Conservation (phyloP, 37 sponge, comb jelly and placozoan species). For the Bolinopsis microptera region DNA sequence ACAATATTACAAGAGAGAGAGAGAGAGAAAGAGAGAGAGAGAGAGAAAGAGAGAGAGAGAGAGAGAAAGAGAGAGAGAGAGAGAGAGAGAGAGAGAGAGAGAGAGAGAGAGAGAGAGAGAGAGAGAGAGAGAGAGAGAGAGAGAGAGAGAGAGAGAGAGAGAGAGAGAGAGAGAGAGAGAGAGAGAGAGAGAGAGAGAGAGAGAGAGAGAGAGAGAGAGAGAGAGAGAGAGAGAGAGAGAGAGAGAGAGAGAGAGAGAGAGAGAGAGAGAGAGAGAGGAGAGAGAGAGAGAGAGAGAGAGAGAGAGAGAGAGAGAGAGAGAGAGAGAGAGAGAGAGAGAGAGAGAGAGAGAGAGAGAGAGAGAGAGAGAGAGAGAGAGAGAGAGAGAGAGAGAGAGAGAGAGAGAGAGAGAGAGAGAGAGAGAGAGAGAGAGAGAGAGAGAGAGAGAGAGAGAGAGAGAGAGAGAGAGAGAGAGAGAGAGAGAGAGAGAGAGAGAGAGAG, state of each 20-base stretch:
- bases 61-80: too few relatives aligned
- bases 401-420: background rate
- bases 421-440: background rate
- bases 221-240: background rate
- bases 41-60: too few relatives aligned
- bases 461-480: too few relatives aligned
- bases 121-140: background rate
- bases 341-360: background rate
- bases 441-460: background rate
- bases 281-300: conserved; percentile 13
- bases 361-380: background rate
- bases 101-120: too few relatives aligned
- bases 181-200: background rate
- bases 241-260: too few relatives aligned
- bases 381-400: background rate
- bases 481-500: background rate
- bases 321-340: conserved; percentile 3
- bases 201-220: background rate
- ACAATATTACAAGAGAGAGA: too few relatives aligned
- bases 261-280: background rate
- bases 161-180: background rate
- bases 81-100: too few relatives aligned
- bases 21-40: too few relatives aligned
- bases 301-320: conserved; percentile 7
- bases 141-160: background rate